Conservation (phyloP, 2,888 invertebrate species). For the Lydus trimaculatus region DNA sequence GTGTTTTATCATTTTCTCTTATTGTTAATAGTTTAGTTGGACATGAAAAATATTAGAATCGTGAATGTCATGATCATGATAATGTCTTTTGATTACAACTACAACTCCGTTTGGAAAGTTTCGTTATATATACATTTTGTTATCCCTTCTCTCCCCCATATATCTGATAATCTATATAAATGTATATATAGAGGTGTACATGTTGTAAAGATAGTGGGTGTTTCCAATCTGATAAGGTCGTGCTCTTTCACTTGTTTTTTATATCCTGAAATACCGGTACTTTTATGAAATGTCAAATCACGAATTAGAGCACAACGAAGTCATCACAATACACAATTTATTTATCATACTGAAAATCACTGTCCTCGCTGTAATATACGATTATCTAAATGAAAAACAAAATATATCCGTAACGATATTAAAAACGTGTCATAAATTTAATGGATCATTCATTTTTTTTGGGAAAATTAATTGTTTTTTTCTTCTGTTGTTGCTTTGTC, state of each 20-base stretch:
- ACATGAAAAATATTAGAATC: not conserved
- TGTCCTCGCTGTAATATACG: not conserved
- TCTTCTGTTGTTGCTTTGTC: not conserved
- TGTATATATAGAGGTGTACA: not conserved
- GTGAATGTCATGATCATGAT: not conserved
- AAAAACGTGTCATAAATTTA: constrained; percentile 5
- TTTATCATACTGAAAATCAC: not conserved
- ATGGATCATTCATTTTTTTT: not conserved
- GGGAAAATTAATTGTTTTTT: not conserved
- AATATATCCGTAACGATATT: not conserved
- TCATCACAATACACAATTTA: too few relatives aligned
- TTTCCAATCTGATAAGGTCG: constrained; percentile 5
- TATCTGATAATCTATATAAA: not conserved
- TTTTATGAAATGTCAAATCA: constrained; percentile 2
- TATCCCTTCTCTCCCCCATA: not conserved
- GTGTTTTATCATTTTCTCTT: too few relatives aligned
- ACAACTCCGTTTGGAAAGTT: not conserved
- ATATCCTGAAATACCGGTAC: not conserved
- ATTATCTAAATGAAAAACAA: not conserved
- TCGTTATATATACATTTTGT: not conserved
- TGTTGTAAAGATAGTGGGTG: not conserved
- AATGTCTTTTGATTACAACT: not conserved
- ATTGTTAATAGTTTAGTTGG: too few relatives aligned
- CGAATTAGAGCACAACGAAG: not conserved
- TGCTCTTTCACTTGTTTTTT: not conserved